Conservation (phyloP, 2,113 vertebrate genomes). For the Elgaria multicarinata region DNA sequence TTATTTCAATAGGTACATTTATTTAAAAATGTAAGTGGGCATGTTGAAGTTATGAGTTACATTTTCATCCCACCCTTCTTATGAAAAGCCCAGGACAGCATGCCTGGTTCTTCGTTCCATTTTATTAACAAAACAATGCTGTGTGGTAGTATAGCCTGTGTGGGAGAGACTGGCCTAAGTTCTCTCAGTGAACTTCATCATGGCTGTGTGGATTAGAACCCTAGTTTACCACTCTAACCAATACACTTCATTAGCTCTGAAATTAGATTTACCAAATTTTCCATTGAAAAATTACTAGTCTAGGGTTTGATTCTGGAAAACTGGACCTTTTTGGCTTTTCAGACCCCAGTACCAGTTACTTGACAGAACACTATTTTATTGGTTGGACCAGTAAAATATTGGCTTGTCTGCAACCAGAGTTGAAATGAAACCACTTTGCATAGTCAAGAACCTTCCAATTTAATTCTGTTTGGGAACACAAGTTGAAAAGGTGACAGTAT, state of each 20-base stretch:
- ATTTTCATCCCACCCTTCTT: neutral
- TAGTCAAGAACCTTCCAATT: conserved; percentile 28
- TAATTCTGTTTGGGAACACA: conserved; percentile 11
- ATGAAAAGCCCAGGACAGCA: no score
- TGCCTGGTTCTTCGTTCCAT: neutral
- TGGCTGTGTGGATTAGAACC: neutral
- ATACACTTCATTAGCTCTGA: neutral
- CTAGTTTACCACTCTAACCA: neutral
- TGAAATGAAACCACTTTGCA: conserved; percentile 12
- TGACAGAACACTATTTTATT: neutral
- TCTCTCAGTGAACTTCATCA: neutral
- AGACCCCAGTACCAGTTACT: neutral
- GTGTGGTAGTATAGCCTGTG: neutral
- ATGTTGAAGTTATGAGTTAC: neutral
- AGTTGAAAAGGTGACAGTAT: neutral
- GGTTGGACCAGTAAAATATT: neutral
- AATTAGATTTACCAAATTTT: neutral
- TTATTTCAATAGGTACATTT: neutral
- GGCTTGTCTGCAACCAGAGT: neutral
- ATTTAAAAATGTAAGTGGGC: conserved; percentile 21
- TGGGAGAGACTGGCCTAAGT: neutral
- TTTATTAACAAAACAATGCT: neutral
- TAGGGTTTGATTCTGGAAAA: neutral
- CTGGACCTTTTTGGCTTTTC: neutral
- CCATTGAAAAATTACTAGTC: neutral